These are phyloP conservation scores for Thunnus albacares DNA, from an alignment of 2,797 vertebrate genomes.

Conservation along the genomic window DNA sequence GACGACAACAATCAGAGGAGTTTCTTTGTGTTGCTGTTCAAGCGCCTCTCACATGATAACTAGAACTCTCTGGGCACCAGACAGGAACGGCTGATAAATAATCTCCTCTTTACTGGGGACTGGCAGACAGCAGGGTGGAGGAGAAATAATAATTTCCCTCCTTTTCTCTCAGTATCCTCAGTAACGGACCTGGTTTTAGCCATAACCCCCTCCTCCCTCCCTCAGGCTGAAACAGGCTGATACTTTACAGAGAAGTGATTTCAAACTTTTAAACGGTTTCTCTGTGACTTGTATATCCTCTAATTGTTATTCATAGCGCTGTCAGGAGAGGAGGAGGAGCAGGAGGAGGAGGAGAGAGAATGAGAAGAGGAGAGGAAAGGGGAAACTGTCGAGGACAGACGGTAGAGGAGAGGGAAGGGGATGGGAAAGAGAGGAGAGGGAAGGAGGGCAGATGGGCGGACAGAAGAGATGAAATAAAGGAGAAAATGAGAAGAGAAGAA, in stretches of 20 bases:
- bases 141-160: constrained; percentile 63
- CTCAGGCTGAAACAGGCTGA: constrained; percentile 62
- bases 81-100: constrained; percentile 77
- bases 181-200: constrained; percentile 54
- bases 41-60: constrained; percentile 65
- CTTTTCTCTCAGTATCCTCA: constrained; percentile 47
- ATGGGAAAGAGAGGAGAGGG: constrained; percentile 22
- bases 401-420: constrained; percentile 8
- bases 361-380: constrained; percentile 47
- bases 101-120: constrained; percentile 66
- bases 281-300: constrained; percentile 80
- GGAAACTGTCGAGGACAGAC: constrained; percentile 41
- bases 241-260: constrained; percentile 78
- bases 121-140: constrained; percentile 49
- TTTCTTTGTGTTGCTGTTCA: constrained; percentile 65
- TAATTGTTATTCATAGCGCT: constrained; percentile 86
- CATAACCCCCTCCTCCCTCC: constrained; percentile 33
- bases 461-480: constrained; percentile 44
- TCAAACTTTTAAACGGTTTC: constrained; percentile 82
- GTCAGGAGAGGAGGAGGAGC: constrained; percentile 66
- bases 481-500: constrained; percentile 41
- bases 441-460: constrained; percentile 41
- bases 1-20: constrained; percentile 66
- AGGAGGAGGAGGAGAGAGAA: constrained; percentile 44
- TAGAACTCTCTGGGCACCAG: constrained; percentile 66